phyloP scores from a whole-genome alignment of 2,797 vertebrate genomes.

The Bufotes viridis region DNA sequence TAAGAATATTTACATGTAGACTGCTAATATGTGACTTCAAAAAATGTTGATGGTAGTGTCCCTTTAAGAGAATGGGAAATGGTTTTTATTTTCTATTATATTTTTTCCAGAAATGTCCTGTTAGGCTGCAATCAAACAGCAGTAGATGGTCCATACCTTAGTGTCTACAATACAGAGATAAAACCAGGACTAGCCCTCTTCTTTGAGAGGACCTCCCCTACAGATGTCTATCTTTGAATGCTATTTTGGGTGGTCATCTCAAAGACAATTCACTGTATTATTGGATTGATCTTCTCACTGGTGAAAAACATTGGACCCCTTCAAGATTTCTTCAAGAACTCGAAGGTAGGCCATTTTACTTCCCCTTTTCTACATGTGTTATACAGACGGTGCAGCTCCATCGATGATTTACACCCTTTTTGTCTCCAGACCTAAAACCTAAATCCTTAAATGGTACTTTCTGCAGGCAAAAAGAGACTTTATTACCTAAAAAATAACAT shows the following conservation, averaged over 20 bases:
- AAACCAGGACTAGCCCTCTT: not conserved
- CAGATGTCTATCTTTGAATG: not conserved
- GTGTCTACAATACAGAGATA: not conserved
- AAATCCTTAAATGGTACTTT: conserved; percentile 56
- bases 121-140: not conserved
- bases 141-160: not conserved
- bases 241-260: not conserved
- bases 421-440: conserved; percentile 1
- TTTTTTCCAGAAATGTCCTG: no score
- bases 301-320: not conserved
- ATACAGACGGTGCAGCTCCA: conserved; percentile 6
- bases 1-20: no score
- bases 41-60: no score
- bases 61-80: no score
- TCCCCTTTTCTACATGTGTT: conserved; percentile 33
- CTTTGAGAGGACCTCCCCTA: not conserved
- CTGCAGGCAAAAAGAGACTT: conserved; percentile 63
- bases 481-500: conserved; percentile 65
- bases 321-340: not conserved
- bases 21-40: no score
- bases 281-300: not conserved
- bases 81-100: no score
- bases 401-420: conserved; percentile 43
- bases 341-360: not conserved
- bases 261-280: not conserved